Evolutionary conservation across 2,113 vertebrate genomes (phyloP), one percentile per base, ranked within the genome.

Genomic region (Catharus bicknelli): DNA sequence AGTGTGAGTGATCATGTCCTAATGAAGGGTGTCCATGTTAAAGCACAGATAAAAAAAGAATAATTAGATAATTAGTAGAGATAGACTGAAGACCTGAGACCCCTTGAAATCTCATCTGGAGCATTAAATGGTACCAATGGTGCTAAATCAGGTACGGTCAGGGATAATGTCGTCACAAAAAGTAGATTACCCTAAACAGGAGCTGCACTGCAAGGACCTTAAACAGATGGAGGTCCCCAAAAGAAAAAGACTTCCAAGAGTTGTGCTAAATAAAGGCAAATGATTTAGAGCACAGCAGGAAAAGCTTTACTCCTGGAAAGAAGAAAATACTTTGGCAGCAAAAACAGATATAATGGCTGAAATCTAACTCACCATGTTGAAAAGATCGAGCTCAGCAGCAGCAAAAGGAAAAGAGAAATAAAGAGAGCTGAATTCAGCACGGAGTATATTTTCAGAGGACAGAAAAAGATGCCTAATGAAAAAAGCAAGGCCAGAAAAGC

Each of bases 401-500:
- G 64, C 15, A 64, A 73, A 85, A 86, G 26, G 32, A 84, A 67
- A 66, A 25, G 11, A 85, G 42, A 13, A 86, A 51, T 47, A 79
- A 54, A 77, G 26, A 74, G 12, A 45, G 21, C 5, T 88, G 32
- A 79, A 77, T 77, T 87, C 64, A 79, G 25, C 30, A 72, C 15
- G 10, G 77, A 75, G 20, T 59, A 38, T 69, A 38, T 53, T 93
- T 95, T 75, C 55, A 92, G 50, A 7, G 50, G 22, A 90, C 21
- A 87, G 59, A 64, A 80, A 88, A 84, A 63, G 48, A 95, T 48
- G 58, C 11, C 53, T 94, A 85, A 88, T 81, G 34, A 89, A 79
- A 95, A 95, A 93, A 95, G 38, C 38, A 87, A 95, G 59, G 53
- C 79, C 85, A 88, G 61, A 93, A 92, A 80, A 83, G 10, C 75